A percentile compares a stretch with the other conserved stretches of the same genome.
phyloP scores from a whole-genome alignment of 2,888 invertebrate species.

The Lochmaea crataegi region DNA sequence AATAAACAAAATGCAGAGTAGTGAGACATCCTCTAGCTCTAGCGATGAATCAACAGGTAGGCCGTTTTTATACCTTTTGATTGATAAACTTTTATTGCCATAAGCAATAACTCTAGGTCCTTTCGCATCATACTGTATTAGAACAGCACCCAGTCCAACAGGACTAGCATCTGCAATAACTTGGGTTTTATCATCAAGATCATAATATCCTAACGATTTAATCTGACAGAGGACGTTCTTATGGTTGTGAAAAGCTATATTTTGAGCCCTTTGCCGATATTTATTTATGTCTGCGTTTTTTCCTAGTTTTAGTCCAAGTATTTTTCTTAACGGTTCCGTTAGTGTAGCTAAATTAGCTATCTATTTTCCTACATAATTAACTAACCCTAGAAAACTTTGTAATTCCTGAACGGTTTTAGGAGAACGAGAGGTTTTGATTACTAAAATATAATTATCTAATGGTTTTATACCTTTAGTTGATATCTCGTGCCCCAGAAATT shows the following conservation, averaged over 20 bases:
- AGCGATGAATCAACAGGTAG: too few species aligned
- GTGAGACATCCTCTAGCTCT: too few species aligned
- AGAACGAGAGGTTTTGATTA: not conserved
- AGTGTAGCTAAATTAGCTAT: not conserved
- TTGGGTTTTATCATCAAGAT: constrained; percentile 39
- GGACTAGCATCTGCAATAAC: constrained; percentile 47
- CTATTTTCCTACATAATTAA: not conserved
- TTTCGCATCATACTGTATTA: constrained; percentile 44
- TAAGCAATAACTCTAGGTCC: constrained; percentile 42
- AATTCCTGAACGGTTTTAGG: not conserved
- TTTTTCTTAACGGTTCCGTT: not conserved
- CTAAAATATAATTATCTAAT: not conserved
- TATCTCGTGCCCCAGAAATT: not conserved
- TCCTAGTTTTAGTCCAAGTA: not conserved
- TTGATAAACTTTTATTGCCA: constrained; percentile 45
- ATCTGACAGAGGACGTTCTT: constrained; percentile 1
- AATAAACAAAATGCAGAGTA: too few species aligned
- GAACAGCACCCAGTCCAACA: constrained; percentile 47
- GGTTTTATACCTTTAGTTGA: not conserved
- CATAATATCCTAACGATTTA: constrained; percentile 41
- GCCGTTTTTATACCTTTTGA: too few species aligned
- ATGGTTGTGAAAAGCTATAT: not conserved
- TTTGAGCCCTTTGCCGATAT: not conserved
- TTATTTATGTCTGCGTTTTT: not conserved
- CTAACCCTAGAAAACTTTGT: not conserved